A percentile compares a stretch with the other conserved stretches of the same genome.
Conservation (phyloP, 2,113 vertebrate genomes). For the Arenaria interpres region DNA sequence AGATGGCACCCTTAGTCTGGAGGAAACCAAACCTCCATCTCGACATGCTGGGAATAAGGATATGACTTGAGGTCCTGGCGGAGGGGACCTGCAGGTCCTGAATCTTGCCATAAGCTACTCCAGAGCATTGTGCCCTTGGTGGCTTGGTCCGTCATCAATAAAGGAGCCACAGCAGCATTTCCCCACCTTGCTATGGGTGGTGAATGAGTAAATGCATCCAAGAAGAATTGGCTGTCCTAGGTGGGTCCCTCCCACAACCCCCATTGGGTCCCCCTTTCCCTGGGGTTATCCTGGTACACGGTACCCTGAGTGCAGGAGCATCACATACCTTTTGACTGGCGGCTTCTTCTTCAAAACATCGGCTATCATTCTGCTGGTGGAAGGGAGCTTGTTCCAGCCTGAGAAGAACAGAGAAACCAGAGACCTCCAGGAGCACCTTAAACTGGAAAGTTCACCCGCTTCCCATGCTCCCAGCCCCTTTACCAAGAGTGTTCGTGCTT, state of each 20-base stretch:
- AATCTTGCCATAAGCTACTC: neutral
- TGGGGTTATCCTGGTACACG: neutral
- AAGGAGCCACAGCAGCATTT: neutral
- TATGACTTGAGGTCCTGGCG: neutral
- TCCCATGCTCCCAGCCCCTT: neutral
- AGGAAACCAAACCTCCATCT: neutral
- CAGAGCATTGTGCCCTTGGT: neutral
- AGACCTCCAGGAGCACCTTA: neutral
- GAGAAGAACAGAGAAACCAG: neutral
- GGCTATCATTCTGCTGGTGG: constrained; percentile 61
- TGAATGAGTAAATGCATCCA: neutral
- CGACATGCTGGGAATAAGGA: neutral
- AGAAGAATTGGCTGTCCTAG: neutral
- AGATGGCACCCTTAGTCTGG: constrained; percentile 51
- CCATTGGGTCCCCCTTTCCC: neutral
- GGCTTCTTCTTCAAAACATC: constrained; percentile 50
- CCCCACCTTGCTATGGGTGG: accelerated
- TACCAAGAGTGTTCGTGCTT: accelerated
- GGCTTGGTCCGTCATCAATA: neutral
- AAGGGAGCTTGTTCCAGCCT: constrained; percentile 73
- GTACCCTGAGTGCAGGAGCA: accelerated
- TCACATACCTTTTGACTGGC: constrained; percentile 46
- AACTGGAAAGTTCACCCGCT: neutral
- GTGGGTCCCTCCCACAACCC: accelerated
- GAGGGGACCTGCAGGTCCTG: neutral